These are phyloP conservation scores for Dicyrtomina minuta DNA, from an alignment of 2,888 invertebrate species.

Conservation along the genomic window DNA sequence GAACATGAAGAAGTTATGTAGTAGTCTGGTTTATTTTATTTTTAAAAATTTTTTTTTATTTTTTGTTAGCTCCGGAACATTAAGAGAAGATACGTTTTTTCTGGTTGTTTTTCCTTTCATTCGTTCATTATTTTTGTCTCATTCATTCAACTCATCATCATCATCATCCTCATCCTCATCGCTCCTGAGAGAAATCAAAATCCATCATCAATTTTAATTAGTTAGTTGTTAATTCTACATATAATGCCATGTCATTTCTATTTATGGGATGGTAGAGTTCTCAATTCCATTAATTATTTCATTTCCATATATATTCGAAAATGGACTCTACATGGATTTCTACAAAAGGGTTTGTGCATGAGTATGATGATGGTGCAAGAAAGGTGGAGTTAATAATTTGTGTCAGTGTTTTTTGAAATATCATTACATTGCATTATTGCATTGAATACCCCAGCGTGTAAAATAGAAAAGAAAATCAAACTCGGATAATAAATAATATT, in stretches of 20 bases:
- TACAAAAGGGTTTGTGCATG: constrained; percentile 6
- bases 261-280: too few relatives aligned
- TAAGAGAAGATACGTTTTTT: background rate
- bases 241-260: too few relatives aligned
- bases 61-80: too few relatives aligned
- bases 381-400: too few relatives aligned
- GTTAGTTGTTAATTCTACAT: too few relatives aligned
- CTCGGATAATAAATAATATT: too few relatives aligned
- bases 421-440: too few relatives aligned
- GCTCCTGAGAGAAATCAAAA: constrained; percentile 47
- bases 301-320: background rate
- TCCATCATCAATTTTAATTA: constrained; percentile 13
- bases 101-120: constrained; percentile 5
- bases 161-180: constrained; percentile 42
- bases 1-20: background rate
- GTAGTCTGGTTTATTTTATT: too few relatives aligned
- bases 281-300: constrained; percentile 6
- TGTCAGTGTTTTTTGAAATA: too few relatives aligned
- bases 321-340: constrained; percentile 1
- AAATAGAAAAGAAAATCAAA: too few relatives aligned
- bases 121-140: constrained; percentile 12
- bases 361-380: constrained; percentile 9
- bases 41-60: background rate
- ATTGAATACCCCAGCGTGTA: too few relatives aligned
- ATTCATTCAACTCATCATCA: constrained; percentile 26